phyloP scores from a whole-genome alignment of 2,113 vertebrate genomes.

The Probosciger aterrimus region DNA sequence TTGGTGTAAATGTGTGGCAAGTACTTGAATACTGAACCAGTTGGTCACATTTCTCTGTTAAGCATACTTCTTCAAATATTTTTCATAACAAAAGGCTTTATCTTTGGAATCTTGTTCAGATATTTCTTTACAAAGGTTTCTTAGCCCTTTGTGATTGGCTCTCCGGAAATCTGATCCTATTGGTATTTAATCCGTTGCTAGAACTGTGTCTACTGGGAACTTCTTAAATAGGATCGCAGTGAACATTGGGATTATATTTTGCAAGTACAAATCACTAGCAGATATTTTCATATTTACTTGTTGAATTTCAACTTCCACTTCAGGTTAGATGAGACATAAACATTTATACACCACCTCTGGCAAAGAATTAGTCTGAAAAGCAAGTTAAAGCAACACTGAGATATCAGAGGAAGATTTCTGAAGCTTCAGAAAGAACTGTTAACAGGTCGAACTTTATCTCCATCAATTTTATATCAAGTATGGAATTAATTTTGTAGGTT shows the following conservation, averaged over 20 bases:
- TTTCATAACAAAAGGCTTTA: background rate
- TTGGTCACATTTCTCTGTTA: background rate
- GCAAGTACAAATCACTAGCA: constrained; percentile 16
- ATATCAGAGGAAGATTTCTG: background rate
- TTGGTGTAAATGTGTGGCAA: background rate
- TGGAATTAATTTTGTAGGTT: background rate
- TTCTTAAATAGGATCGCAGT: background rate
- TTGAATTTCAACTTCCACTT: constrained; percentile 4
- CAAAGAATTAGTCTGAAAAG: background rate
- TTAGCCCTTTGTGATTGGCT: background rate
- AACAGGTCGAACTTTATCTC: background rate
- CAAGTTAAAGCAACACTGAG: background rate
- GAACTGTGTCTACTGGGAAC: background rate
- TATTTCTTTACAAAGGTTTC: background rate
- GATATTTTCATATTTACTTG: constrained; percentile 23
- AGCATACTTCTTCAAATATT: background rate
- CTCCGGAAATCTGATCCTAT: background rate
- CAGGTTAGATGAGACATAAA: constrained; percentile 15
- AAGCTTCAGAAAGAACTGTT: background rate
- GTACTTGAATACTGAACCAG: background rate
- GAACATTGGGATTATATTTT: constrained; percentile 20
- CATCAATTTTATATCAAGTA: background rate
- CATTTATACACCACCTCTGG: background rate
- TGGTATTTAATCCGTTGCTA: background rate
- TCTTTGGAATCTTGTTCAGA: background rate